Base-by-base conservation (phyloP, 2,113 vertebrate species). In the Poicephalus meyeri region DNA sequence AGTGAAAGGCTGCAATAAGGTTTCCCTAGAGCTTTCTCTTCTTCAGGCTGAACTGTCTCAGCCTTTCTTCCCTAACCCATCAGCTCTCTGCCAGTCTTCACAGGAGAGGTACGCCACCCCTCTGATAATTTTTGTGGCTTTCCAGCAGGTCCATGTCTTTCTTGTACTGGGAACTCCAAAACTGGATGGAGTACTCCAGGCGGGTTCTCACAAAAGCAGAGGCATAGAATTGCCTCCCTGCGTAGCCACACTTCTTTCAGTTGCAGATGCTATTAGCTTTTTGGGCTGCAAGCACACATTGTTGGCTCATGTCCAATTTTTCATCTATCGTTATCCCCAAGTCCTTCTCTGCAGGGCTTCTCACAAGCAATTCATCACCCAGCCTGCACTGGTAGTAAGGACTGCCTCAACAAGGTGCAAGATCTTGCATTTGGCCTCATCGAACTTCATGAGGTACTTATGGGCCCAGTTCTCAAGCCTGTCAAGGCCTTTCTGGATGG, bases 181-280 rank as follows among this genome's bases (percentile, higher is more conserved):
- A n/a, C 20, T 49, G 7, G 13, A 50, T 12, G 7, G 9, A 66
- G 37, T 19, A 46, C 23, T 65, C 11, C 21, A 50, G 6, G 15
- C 18, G 6, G 12, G 3, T 9, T 74, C 35, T 79, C n/a, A 74
- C 20, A 82, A 15, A 21, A 74, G 31, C 0, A 74, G 16, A 65
- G 15, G 10, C 28, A 55, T 10, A 74, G 41, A 49, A 70, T 55
- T 6, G 13, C 9, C 7, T 64, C 6, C 4, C 13, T 49, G 9
- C 13, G 20, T 56, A 20, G 8, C 17, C 17, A 29, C 3, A 11
- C 1, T 73, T 33, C 7, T 64, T 74, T 47, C 61, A 78, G 4
- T 31, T 11, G 11, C 31, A 26, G 41, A 20, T 29, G 21, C 0
- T 0, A 13, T 0, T 73, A 13, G 8, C 5, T 39, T 65, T 79